Evolutionary conservation across 2,888 invertebrate species (phyloP), one percentile per base, ranked within the genome.

Genomic region (Willowsia nigromaculata): DNA sequence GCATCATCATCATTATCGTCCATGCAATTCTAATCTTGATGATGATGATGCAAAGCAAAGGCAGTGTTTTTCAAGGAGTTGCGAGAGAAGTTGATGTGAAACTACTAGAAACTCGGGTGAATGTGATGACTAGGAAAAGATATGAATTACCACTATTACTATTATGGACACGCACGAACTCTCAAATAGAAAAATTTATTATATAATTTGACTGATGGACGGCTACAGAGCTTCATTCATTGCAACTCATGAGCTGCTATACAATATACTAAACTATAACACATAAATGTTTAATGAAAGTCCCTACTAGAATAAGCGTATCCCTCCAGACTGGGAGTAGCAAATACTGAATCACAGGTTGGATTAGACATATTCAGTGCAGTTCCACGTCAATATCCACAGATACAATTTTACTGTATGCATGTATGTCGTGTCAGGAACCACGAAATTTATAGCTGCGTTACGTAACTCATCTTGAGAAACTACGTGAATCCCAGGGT

Each of bases 401-500:
- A 30, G 1, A 33, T 15, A 33, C 11, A 30, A n/a, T n/a, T n/a
- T n/a, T n/a, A n/a, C n/a, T n/a, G 18, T 18, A n/a, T 30, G 37
- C n/a, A n/a, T 68, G 30, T 25, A 6, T 33, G 33, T 15, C 30
- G n/a, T 68, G 65, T 68, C 65, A 68, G 33, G 13, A 68, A 68
- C 33, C 65, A 33, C n/a, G 37, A 68, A 68, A 68, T 68, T 68
- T 68, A 68, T 37, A 59, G 59, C 59, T 68, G 37, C 37, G 33
- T 33, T 68, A n/a, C 25, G 7, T 68, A 68, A 5, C 11, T 74
- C 74, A 74, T 74, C 74, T 74, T 74, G 74, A 43, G 76, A 76
- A 76, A 50, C 50, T 76, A 76, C 76, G 53, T 18, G 33, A 50
- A 50, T 53, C 33, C 30, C 18, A 53, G n/a, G 76, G n/a, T 65